phyloP scores from a whole-genome alignment of 2,113 vertebrate species.

The Taurulus bubalis region DNA sequence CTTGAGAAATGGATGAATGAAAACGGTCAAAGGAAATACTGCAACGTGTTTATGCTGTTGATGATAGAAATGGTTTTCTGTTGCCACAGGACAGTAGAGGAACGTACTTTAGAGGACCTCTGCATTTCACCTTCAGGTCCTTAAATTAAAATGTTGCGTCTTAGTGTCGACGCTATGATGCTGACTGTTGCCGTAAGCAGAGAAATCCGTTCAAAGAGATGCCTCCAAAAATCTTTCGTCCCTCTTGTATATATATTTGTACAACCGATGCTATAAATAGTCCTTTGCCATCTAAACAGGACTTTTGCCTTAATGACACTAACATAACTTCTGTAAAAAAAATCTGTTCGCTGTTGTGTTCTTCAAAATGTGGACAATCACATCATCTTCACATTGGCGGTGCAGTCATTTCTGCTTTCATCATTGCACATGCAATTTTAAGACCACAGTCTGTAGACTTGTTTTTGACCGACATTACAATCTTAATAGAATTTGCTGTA shows the following conservation, averaged over 20 bases:
- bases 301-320: slow-evolving; percentile 69
- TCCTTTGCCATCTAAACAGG: slow-evolving; percentile 39
- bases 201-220: slow-evolving; percentile 3
- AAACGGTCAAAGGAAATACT: slow-evolving; percentile 36
- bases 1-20: slow-evolving; percentile 42
- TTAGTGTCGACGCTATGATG: slow-evolving; percentile 12
- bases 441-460: slow-evolving; percentile 16
- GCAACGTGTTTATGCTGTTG: slow-evolving; percentile 45
- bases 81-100: slow-evolving; percentile 71
- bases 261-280: slow-evolving; percentile 25
- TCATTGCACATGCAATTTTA: slow-evolving; percentile 23
- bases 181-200: background rate
- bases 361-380: slow-evolving; percentile 18
- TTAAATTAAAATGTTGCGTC: slow-evolving; percentile 14
- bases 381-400: background rate
- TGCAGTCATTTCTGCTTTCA: slow-evolving; percentile 32
- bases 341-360: slow-evolving; percentile 31
- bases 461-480: slow-evolving; percentile 23
- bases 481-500: slow-evolving; percentile 64
- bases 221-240: background rate
- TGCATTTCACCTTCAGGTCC: slow-evolving; percentile 53
- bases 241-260: slow-evolving; percentile 42
- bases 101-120: slow-evolving; percentile 61
- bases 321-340: slow-evolving; percentile 28
- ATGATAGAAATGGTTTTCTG: slow-evolving; percentile 40